phyloP scores from a whole-genome alignment of 2,113 vertebrate genomes.

The Dissostichus mawsoni region DNA sequence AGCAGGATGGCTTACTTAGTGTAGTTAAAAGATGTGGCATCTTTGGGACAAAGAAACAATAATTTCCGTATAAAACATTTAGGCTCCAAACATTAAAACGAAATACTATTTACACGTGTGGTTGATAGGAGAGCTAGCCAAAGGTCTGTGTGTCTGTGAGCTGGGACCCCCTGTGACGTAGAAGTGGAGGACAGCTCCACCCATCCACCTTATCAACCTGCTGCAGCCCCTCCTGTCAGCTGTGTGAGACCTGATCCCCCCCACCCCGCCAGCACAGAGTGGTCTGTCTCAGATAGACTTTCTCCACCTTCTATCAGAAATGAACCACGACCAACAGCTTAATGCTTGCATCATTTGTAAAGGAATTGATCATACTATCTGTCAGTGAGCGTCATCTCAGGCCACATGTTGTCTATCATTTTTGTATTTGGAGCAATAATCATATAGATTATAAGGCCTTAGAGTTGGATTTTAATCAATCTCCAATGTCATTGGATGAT shows the following conservation, averaged over 20 bases:
- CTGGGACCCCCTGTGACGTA: not conserved
- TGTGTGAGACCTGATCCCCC: slow-evolving; percentile 41
- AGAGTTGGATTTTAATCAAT: not conserved
- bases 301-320: slow-evolving; percentile 8
- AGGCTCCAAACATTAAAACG: too few species aligned
- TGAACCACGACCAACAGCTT: slow-evolving; percentile 42
- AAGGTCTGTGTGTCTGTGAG: not conserved
- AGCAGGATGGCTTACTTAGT: not conserved
- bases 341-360: slow-evolving; percentile 15
- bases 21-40: too few species aligned
- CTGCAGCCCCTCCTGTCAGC: slow-evolving; percentile 59
- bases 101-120: too few species aligned
- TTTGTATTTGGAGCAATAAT: not conserved
- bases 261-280: slow-evolving; percentile 15
- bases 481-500: not conserved
- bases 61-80: too few species aligned
- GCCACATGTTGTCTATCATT: not conserved
- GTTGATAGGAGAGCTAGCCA: too few species aligned
- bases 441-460: not conserved
- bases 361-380: slow-evolving; percentile 4
- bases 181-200: slow-evolving; percentile 67
- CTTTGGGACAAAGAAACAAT: too few species aligned
- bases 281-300: slow-evolving; percentile 23
- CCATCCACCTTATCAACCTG: slow-evolving; percentile 80
- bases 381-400: too few species aligned